These are phyloP conservation scores for Pteria penguin DNA, from an alignment of 2,888 invertebrate species.

Conservation along the genomic window DNA sequence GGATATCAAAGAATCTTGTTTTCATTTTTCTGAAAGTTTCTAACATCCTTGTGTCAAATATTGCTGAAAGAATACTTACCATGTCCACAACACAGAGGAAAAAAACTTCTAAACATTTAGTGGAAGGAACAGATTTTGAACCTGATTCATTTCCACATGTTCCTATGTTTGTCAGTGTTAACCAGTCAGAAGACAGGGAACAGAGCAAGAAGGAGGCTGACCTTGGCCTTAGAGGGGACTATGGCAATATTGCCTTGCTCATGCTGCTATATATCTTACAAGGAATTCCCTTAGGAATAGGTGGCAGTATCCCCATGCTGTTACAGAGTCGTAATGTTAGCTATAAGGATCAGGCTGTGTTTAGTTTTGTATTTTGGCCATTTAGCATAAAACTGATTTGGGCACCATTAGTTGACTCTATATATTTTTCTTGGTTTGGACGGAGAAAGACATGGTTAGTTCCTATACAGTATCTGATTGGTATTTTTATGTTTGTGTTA, in stretches of 20 bases:
- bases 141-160: conserved; percentile 58
- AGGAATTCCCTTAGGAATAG: conserved; percentile 94
- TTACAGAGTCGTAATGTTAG: conserved; percentile 94
- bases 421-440: conserved; percentile 91
- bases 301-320: conserved; percentile 96
- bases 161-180: conserved; percentile 43
- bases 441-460: conserved; percentile 94
- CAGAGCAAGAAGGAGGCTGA: conserved; percentile 21
- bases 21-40: too few relatives aligned
- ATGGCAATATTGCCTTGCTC: conserved; percentile 89
- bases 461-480: conserved; percentile 93
- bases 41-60: too few relatives aligned
- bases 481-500: conserved; percentile 92
- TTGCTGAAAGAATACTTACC: too few relatives aligned
- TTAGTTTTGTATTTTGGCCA: conserved; percentile 95
- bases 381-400: conserved; percentile 93
- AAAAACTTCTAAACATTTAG: not conserved
- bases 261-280: conserved; percentile 93
- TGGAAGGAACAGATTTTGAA: conserved; percentile 54
- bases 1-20: too few relatives aligned
- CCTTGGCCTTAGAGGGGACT: conserved; percentile 72
- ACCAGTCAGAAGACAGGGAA: conserved; percentile 25
- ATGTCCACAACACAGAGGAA: not conserved
- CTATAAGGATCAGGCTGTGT: conserved; percentile 92
- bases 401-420: conserved; percentile 98